A percentile compares a stretch with the other conserved stretches of the same genome.
These are phyloP conservation scores for Nyctibius grandis DNA, from an alignment of 2,797 vertebrate species.

Conservation along the genomic window DNA sequence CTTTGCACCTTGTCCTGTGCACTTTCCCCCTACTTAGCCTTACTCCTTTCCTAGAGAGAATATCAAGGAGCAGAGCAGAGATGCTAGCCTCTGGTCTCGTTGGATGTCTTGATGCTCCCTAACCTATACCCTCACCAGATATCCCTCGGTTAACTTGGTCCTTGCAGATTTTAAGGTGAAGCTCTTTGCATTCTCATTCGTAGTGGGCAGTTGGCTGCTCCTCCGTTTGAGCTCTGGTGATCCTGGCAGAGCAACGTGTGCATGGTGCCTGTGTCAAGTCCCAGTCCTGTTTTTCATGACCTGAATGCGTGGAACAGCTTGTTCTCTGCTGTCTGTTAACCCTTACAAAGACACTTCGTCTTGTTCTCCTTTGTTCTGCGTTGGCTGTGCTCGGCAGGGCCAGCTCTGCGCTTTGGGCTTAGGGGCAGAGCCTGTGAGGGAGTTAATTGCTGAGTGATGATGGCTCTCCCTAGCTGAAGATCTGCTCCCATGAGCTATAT, in stretches of 20 bases:
- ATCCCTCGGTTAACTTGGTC: neutral
- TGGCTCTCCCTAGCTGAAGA: conserved; percentile 33
- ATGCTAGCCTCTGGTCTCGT: neutral
- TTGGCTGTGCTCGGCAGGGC: neutral
- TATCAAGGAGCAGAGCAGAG: neutral
- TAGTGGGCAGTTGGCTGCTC: neutral
- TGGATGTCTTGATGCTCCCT: neutral
- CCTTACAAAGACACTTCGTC: neutral
- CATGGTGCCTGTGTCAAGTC: neutral
- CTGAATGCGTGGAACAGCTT: conserved; percentile 4
- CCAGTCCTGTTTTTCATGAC: conserved; percentile 25
- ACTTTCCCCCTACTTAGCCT: neutral
- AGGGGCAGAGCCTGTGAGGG: neutral
- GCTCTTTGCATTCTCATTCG: neutral
- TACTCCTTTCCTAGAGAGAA: neutral
- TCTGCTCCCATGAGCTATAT: conserved; percentile 49
- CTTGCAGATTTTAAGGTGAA: neutral
- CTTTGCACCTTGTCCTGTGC: neutral
- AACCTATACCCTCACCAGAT: neutral
- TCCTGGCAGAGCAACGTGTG: neutral
- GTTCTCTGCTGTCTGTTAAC: conserved; percentile 35
- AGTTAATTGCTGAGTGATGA: conserved; percentile 47
- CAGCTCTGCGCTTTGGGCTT: neutral
- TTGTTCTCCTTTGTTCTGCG: neutral
- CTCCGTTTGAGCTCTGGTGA: neutral